Base-by-base conservation (phyloP, 2,888 invertebrate species). In the Frankliniella intonsa region DNA sequence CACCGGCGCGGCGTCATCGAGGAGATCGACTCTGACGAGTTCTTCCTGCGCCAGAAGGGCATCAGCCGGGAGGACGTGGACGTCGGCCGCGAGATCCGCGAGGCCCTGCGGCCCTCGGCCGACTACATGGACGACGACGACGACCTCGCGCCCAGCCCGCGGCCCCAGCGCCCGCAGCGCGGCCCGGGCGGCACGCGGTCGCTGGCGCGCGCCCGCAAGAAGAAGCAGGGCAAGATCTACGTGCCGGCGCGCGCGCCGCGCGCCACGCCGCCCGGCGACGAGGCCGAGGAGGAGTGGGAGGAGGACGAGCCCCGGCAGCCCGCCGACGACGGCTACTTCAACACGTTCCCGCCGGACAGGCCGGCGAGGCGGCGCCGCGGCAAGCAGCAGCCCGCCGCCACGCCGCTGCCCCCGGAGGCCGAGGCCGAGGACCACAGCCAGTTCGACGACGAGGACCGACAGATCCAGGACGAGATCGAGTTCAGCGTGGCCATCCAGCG, bases 11-110 rank as follows among this genome's bases (percentile, higher is more conserved):
- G 93, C 0, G 93, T 94, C 5, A 91, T 96, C 86, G 95, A 95
- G 88, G 95, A 95, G 89, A 94, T 95, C 84, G 93, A 95, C 87
- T 94, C 94, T 80, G 95, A 96, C 88, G 95, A 96, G 89, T 96
- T 95, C 89, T 95, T 95, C 87, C 90, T 95, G 83, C 91, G 95
- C 85, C 93, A 94, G 88, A 93, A 94, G 87, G 95, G 94, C 84
- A 93, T 95, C 86, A 94, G 95, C 84, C 93, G 93, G 86, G 95
- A 95, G 88, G 93, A 95, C 88, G 94, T 95, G 86, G 93, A 93
- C 88, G 90, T 94, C 83, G 93, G 94, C 83, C 91, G 92, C 87
- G 95, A 95, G 88, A 94, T 95, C 85, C 91, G 94, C 85, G 94
- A 95, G 88, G 94, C 94, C 50, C 93, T 95, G 86, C 90, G 91